phyloP scores from a whole-genome alignment of 2,888 invertebrate genomes.

The Ennomos quercinarius region DNA sequence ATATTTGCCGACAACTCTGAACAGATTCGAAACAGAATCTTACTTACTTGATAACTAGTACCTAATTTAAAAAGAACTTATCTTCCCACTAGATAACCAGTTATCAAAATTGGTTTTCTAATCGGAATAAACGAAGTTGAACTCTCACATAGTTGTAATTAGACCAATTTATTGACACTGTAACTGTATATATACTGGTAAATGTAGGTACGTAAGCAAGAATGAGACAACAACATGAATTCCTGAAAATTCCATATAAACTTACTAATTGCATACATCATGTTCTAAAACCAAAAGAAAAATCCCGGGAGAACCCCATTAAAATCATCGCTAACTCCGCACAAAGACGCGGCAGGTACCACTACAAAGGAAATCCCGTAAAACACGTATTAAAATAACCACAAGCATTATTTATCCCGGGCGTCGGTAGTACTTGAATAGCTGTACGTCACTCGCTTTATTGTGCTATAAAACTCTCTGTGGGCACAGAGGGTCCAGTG shows the following conservation, averaged over 20 bases:
- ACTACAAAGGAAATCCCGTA: constrained; percentile 29
- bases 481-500: constrained; percentile 16
- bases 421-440: constrained; percentile 23
- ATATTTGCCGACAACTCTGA: too few relatives aligned
- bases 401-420: constrained; percentile 24
- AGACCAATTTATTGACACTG: too few relatives aligned
- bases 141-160: too few relatives aligned
- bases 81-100: too few relatives aligned
- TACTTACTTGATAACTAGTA: too few relatives aligned
- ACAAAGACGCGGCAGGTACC: constrained; percentile 20
- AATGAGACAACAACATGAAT: too few relatives aligned
- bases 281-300: constrained; percentile 8
- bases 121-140: too few relatives aligned
- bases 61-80: too few relatives aligned
- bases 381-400: constrained; percentile 36
- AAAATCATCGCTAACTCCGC: constrained; percentile 15
- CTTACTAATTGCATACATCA: constrained; percentile 3
- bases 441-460: constrained; percentile 33
- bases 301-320: constrained; percentile 1
- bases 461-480: constrained; percentile 30
- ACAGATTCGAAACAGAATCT: too few relatives aligned
- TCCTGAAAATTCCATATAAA: background rate
- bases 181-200: too few relatives aligned
- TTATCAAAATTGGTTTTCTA: too few relatives aligned
- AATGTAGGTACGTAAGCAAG: too few relatives aligned